These are phyloP conservation scores for Trichonephila clavata DNA, from an alignment of 1,140 invertebrate genomes.

Conservation along the genomic window DNA sequence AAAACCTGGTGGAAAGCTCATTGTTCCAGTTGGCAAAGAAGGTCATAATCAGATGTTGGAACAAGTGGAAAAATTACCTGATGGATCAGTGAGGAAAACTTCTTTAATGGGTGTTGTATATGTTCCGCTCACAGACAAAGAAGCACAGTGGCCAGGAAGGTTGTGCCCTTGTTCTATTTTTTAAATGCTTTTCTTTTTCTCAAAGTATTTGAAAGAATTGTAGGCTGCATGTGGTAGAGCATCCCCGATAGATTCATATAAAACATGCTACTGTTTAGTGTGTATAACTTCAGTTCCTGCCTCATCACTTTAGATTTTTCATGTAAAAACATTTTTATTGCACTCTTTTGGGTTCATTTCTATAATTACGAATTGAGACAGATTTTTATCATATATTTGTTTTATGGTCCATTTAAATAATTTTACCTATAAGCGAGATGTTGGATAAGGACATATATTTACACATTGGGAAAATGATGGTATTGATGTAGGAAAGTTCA, in stretches of 20 bases:
- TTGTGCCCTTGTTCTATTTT: conserved; percentile 62
- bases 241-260: neutral
- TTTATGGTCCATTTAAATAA: no score
- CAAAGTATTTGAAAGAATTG: neutral
- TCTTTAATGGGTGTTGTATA: conserved; percentile 97
- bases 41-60: conserved; percentile 91
- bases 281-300: no score
- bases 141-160: conserved; percentile 85
- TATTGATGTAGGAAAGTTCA: no score
- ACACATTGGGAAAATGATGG: no score
- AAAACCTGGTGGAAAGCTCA: conserved; percentile 91
- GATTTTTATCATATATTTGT: no score
- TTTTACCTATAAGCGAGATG: no score
- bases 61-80: conserved; percentile 92
- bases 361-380: no score
- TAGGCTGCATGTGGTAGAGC: neutral
- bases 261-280: no score
- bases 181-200: neutral
- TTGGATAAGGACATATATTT: no score
- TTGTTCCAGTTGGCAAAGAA: conserved; percentile 94
- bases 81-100: conserved; percentile 90
- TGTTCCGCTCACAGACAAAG: conserved; percentile 96
- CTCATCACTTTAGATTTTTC: no score
- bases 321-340: no score
- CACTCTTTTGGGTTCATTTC: no score